Conservation (phyloP, 2,888 invertebrate species). For the Synergus laeviventris region DNA sequence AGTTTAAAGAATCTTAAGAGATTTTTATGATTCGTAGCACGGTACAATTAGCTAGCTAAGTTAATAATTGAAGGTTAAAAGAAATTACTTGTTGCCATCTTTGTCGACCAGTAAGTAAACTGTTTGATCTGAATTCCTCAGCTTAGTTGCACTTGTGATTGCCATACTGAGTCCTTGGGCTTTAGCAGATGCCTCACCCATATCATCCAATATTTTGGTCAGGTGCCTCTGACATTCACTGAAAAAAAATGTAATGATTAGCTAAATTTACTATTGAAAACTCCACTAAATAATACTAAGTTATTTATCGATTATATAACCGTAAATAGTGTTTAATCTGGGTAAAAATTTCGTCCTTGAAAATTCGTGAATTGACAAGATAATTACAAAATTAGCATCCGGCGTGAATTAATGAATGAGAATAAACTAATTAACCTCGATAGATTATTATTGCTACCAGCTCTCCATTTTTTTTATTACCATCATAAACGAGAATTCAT, state of each 20-base stretch:
- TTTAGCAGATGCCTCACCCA: slow-evolving; percentile 85
- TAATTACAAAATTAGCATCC: not conserved
- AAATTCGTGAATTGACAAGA: not conserved
- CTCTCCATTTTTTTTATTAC: slow-evolving; percentile 5
- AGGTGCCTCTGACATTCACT: slow-evolving; percentile 81
- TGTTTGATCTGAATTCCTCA: slow-evolving; percentile 80
- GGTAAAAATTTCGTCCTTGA: not conserved
- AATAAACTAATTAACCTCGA: not conserved
- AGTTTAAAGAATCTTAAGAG: too few relatives aligned
- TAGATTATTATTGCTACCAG: slow-evolving; percentile 11
- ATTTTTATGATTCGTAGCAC: too few relatives aligned
- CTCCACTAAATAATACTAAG: not conserved
- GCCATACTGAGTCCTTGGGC: slow-evolving; percentile 86
- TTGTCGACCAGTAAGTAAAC: slow-evolving; percentile 79
- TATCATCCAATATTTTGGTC: slow-evolving; percentile 81
- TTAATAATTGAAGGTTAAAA: not conserved
- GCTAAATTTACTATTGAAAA: not conserved
- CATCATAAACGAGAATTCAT: not conserved
- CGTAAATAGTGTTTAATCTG: not conserved
- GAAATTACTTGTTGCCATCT: slow-evolving; percentile 79
- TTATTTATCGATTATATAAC: not conserved
- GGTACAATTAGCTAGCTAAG: too few relatives aligned
- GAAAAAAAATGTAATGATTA: slow-evolving; percentile 59
- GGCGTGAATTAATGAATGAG: not conserved
- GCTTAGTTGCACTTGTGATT: slow-evolving; percentile 84